Evolutionary conservation across 2,797 vertebrate species (phyloP).

Genomic region (Sebastes iracundus): DNA sequence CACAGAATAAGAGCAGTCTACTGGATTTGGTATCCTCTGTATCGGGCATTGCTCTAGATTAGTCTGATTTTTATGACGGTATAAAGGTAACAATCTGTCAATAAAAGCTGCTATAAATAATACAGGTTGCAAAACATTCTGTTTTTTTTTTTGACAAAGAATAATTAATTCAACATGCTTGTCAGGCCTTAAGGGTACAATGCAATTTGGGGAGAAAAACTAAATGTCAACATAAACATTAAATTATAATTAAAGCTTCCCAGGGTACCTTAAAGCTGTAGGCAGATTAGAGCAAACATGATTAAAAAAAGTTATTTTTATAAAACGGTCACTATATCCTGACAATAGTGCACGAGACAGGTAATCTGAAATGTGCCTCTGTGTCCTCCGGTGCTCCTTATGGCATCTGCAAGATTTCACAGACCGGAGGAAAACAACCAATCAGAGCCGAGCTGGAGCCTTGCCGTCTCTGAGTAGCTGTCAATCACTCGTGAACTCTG

Average conservation of each 20-base stretch:
- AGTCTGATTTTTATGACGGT: neutral
- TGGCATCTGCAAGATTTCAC: no score
- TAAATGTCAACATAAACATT: neutral
- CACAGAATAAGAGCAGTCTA: neutral
- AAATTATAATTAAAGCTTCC: neutral
- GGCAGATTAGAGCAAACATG: neutral
- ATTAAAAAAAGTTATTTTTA: no score
- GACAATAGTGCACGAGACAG: no score
- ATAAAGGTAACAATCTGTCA: slow-evolving; percentile 5
- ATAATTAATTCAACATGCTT: neutral
- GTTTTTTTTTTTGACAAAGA: neutral
- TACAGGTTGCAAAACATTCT: neutral
- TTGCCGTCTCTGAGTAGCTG: no score
- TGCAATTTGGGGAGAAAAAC: neutral
- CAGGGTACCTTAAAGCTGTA: neutral
- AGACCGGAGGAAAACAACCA: no score
- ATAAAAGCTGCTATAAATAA: slow-evolving; percentile 16
- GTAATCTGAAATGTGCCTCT: no score
- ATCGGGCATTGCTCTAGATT: neutral
- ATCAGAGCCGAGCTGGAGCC: no score
- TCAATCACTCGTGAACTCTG: accelerated
- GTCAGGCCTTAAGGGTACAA: neutral
- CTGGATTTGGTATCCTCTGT: neutral
- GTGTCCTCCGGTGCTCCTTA: no score
- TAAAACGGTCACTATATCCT: no score